Percentiles rank a stretch among this genome's conserved stretches.
Conservation (phyloP, 2,888 invertebrate species). For the Eremobia ochroleuca region DNA sequence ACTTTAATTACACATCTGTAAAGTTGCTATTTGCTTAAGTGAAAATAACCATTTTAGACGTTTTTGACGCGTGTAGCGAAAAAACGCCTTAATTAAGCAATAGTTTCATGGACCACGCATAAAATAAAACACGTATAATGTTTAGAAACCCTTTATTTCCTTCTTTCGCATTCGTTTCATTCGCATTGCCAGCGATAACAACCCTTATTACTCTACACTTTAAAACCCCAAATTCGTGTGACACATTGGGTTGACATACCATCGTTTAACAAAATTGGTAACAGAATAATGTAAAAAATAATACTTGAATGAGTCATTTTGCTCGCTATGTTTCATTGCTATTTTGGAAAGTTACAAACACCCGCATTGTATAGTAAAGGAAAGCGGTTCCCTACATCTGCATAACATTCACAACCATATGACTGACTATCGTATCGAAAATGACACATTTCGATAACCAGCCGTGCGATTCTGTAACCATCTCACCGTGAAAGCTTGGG, state of each 20-base stretch:
- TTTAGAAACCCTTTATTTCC: conserved; percentile 82
- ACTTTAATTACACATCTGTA: too few species aligned
- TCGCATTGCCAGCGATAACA: conserved; percentile 83
- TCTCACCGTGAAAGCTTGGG: too few species aligned
- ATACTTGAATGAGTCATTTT: neutral
- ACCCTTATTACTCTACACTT: conserved; percentile 72
- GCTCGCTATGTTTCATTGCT: neutral
- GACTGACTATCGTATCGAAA: too few species aligned
- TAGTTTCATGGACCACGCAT: too few species aligned
- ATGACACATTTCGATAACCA: too few species aligned
- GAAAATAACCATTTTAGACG: too few species aligned
- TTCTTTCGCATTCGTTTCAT: conserved; percentile 73
- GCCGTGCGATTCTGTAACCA: too few species aligned
- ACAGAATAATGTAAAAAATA: neutral
- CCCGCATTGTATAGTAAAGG: too few species aligned
- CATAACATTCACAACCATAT: too few species aligned
- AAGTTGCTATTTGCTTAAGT: too few species aligned
- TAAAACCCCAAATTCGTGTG: conserved; percentile 70
- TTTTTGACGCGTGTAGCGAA: too few species aligned
- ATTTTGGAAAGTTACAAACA: neutral
- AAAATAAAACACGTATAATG: conserved; percentile 65
- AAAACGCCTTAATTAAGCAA: too few species aligned
- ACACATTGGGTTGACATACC: conserved; percentile 59
- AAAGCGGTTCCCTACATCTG: neutral
- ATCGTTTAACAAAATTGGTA: conserved; percentile 22